Base-by-base conservation (phyloP, 2,797 vertebrate species). In the Lycodopsis pacificus region DNA sequence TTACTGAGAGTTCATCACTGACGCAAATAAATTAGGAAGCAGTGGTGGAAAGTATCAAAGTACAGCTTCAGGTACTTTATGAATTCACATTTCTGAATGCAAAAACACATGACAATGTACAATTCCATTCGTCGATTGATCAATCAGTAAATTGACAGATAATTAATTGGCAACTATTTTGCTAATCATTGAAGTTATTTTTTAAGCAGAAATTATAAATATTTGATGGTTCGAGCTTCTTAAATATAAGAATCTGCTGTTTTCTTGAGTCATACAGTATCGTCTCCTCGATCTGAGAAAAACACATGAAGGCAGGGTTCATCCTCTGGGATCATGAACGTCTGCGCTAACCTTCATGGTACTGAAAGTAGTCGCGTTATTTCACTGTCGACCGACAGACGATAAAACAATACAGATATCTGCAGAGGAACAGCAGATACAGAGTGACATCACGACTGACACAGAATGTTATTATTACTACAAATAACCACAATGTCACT, bases 401-500 rank as follows among this genome's bases (percentile, higher is more conserved):
- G 61, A 63, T 11, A 11, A 38, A 67, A 65, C 20, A 40, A 38
- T 7, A 9, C 46, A 67, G 12, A 48, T n/a, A 22, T 27, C 6
- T 48, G 32, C 14, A 68, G 64, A 1, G 20, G 4, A 46, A 8
- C 7, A 2, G 19, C 15, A 4, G 4, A 73, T 3, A 27, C 12
- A 25, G 25, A n/a, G 54, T 69, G 66, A 48, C 66, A 65, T 77
- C 63, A 65, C 53, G 11, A 62, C 20, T 32, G 15, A 64, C 65
- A 65, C 57, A 44, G 67, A 40, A 46, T 38, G 14, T 22, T 71
- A 27, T 58, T 62, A 46, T 75, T 76, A 83, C 73, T 59, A 63
- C 51, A 71, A 64, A 80, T 72, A 12, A 83, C 71, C 65, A 71
- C 64, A 22, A 49, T 36, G 34, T 62, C 48, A 80, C 53, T 83